These are phyloP conservation scores for Cheilosia scutellata DNA, from an alignment of 2,888 invertebrate species.

Conservation along the genomic window DNA sequence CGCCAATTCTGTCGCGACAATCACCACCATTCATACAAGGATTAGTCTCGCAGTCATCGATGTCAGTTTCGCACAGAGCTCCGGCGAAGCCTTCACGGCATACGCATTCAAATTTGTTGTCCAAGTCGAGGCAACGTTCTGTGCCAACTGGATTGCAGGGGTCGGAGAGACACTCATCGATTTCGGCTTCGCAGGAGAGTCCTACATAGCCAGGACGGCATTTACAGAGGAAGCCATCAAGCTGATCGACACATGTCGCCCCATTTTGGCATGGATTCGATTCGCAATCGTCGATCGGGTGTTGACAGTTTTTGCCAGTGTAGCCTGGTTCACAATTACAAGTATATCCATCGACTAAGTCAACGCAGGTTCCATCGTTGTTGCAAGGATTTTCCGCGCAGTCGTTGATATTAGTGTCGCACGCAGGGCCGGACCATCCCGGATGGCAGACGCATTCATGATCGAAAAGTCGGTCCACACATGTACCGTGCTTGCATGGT, in stretches of 20 bases:
- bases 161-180: constrained; percentile 95
- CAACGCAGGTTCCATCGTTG: constrained; percentile 96
- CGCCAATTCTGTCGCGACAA: constrained; percentile 93
- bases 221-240: constrained; percentile 96
- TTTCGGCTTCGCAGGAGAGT: constrained; percentile 96
- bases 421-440: constrained; percentile 94
- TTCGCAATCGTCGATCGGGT: constrained; percentile 95
- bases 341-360: constrained; percentile 92
- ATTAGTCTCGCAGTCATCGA: constrained; percentile 93
- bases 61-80: constrained; percentile 92
- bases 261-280: constrained; percentile 96
- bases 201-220: constrained; percentile 97
- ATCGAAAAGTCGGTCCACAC: constrained; percentile 94
- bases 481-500: constrained; percentile 97
- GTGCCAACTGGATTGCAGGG: constrained; percentile 96
- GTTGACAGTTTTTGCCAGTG: constrained; percentile 96
- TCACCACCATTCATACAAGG: constrained; percentile 96
- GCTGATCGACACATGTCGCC: constrained; percentile 93
- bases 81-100: constrained; percentile 96
- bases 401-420: constrained; percentile 96
- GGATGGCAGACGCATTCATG: constrained; percentile 96
- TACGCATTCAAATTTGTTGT: constrained; percentile 93
- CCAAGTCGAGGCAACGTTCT: constrained; percentile 94
- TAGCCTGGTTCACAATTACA: constrained; percentile 97
- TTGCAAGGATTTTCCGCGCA: constrained; percentile 95